phyloP scores from a whole-genome alignment of 2,888 invertebrate genomes.

The Eilema depressum region DNA sequence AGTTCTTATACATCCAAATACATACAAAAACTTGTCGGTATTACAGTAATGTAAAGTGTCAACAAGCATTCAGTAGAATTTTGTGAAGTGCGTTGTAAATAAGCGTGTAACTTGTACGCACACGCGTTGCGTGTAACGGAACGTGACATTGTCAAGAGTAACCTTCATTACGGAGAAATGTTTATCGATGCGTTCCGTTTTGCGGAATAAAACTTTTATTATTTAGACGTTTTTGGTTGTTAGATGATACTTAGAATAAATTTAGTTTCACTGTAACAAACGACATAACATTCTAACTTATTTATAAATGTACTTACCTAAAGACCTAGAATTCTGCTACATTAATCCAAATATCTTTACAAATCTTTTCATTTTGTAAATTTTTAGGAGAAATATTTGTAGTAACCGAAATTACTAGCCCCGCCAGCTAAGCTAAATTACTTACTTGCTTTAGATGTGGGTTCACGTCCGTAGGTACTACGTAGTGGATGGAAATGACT shows the following conservation, averaged over 20 bases:
- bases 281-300: too few species aligned
- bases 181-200: neutral
- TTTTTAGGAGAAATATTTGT: too few species aligned
- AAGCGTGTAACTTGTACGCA: constrained; percentile 1
- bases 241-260: neutral
- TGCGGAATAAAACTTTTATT: neutral
- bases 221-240: neutral
- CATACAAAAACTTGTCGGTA: neutral
- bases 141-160: constrained; percentile 2
- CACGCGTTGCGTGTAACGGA: constrained; percentile 3
- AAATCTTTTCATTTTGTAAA: too few species aligned
- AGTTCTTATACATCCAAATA: neutral
- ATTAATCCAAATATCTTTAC: too few species aligned
- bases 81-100: neutral
- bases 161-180: constrained; percentile 2
- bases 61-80: constrained; percentile 3
- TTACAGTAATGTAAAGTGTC: neutral
- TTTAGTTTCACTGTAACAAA: neutral
- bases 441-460: too few species aligned
- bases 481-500: too few species aligned
- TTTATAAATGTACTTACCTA: too few species aligned
- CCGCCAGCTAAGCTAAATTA: too few species aligned
- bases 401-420: too few species aligned
- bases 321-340: too few species aligned
- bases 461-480: too few species aligned